Conservation (phyloP, 2,797 vertebrate genomes). For the Dermochelys coriacea region DNA sequence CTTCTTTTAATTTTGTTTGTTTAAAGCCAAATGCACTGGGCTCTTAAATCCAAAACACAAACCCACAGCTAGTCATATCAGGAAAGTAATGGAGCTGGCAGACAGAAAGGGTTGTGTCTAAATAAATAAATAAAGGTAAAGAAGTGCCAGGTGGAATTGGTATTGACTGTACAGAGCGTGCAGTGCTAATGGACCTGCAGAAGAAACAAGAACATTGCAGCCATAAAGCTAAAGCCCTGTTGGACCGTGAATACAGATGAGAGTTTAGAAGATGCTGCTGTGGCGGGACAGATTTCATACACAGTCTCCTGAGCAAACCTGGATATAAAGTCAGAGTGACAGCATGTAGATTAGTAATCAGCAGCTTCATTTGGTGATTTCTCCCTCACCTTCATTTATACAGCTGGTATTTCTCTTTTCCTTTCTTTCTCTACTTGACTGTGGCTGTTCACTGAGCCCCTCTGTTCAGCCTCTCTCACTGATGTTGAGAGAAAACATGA, state of each 20-base stretch:
- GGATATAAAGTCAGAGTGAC: conserved; percentile 27
- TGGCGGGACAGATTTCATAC: neutral
- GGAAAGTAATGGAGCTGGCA: conserved; percentile 58
- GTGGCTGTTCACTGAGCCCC: neutral
- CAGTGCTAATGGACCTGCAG: conserved; percentile 50
- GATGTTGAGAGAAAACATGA: neutral
- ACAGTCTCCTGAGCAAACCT: conserved; percentile 10
- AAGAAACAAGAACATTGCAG: conserved; percentile 60
- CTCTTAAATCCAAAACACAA: conserved; percentile 41
- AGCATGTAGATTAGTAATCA: conserved; percentile 56
- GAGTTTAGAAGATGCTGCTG: neutral
- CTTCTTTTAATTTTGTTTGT: conserved; percentile 30
- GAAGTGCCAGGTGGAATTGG: conserved; percentile 5
- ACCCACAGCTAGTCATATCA: conserved; percentile 9
- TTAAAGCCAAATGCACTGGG: conserved; percentile 8
- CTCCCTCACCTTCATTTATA: conserved; percentile 8
- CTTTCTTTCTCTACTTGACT: neutral
- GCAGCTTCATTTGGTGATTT: conserved; percentile 37
- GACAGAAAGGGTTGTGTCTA: conserved; percentile 32
- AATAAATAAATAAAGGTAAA: conserved; percentile 48
- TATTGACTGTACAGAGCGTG: conserved; percentile 15
- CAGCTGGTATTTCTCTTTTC: neutral
- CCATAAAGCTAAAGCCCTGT: conserved; percentile 45
- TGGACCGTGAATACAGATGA: conserved; percentile 60
- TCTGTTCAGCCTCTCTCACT: neutral